phyloP scores from a whole-genome alignment of 2,797 vertebrate genomes.

The Orestias chungarensis region DNA sequence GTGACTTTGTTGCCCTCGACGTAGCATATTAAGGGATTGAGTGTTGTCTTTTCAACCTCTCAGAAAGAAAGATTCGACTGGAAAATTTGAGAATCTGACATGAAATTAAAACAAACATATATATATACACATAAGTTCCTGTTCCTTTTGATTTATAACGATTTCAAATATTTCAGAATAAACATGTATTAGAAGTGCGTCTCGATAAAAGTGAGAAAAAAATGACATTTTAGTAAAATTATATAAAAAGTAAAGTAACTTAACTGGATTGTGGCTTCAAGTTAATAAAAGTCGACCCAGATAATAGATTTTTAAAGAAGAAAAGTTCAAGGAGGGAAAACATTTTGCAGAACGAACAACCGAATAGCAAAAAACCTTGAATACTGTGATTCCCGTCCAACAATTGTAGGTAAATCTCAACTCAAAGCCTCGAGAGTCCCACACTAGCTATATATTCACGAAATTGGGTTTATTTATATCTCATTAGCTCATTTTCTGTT shows the following conservation, averaged over 20 bases:
- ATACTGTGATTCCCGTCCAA: background rate
- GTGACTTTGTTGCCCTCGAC: constrained; percentile 73
- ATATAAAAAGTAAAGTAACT: background rate
- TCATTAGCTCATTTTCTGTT: too few species aligned
- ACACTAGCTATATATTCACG: too few species aligned
- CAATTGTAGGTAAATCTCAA: background rate
- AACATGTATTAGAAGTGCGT: too few species aligned
- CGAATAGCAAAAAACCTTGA: background rate
- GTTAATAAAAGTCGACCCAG: background rate
- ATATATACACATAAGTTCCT: background rate
- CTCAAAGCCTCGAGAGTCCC: background rate
- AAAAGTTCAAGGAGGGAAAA: background rate
- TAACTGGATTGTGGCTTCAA: background rate
- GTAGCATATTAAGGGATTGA: constrained; percentile 72
- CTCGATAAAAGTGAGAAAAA: background rate
- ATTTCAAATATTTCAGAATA: background rate
- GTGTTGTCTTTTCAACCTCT: constrained; percentile 40
- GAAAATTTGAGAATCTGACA: constrained; percentile 27
- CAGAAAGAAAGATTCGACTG: constrained; percentile 27
- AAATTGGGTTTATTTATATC: too few species aligned
- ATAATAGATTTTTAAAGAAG: background rate
- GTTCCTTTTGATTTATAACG: background rate
- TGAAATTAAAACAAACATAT: background rate
- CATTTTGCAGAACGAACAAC: background rate
- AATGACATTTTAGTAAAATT: background rate